phyloP scores from a whole-genome alignment of 2,797 vertebrate species.

The Sebastes hubbsi region DNA sequence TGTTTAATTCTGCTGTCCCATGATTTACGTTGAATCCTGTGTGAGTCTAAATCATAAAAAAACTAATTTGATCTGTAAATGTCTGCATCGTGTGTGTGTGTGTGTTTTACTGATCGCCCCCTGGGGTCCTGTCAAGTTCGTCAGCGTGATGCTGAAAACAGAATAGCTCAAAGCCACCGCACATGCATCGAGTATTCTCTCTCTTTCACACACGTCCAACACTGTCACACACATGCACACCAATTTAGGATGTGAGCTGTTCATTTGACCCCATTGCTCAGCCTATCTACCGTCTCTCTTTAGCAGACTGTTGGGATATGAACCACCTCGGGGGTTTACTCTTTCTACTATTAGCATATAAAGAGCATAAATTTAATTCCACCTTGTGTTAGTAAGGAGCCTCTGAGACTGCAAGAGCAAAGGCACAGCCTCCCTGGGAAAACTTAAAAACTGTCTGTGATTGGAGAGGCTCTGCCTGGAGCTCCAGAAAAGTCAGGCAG shows the following conservation, averaged over 20 bases:
- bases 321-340: constrained; percentile 58
- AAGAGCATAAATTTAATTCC: constrained; percentile 56
- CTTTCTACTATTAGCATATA: constrained; percentile 69
- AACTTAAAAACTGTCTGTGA: constrained; percentile 10
- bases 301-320: constrained; percentile 49
- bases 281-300: constrained; percentile 45
- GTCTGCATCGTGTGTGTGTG: neutral
- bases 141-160: constrained; percentile 20
- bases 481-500: constrained; percentile 14
- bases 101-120: constrained; percentile 6
- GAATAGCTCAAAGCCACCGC: constrained; percentile 17
- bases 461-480: constrained; percentile 28
- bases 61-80: neutral
- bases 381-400: constrained; percentile 37
- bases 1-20: neutral
- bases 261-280: constrained; percentile 62
- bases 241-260: constrained; percentile 39
- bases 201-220: constrained; percentile 5
- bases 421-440: constrained; percentile 39
- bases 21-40: neutral
- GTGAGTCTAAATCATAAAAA: neutral
- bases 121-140: constrained; percentile 2
- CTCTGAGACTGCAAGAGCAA: constrained; percentile 39
- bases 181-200: neutral
- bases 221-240: constrained; percentile 8